Percentiles rank a stretch among this genome's conserved stretches.
These are phyloP conservation scores for Porites evermanni DNA, from an alignment of 92 coral and sea anemone genomes.

Conservation along the genomic window DNA sequence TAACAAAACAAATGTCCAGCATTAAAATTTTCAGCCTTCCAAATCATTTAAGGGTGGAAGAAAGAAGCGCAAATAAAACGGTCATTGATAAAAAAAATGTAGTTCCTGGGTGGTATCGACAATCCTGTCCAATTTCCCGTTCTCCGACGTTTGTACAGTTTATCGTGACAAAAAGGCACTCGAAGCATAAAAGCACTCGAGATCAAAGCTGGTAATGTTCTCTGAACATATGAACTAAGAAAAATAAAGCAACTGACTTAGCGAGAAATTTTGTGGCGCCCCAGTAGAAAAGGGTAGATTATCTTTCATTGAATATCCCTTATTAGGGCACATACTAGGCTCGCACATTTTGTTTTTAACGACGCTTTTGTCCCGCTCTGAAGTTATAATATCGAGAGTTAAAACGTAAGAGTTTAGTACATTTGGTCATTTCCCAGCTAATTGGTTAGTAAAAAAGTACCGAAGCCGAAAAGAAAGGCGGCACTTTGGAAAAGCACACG, in stretches of 20 bases:
- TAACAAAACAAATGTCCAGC: constrained; percentile 20
- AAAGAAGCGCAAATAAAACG: neutral
- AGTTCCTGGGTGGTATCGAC: constrained; percentile 20
- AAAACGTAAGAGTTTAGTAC: too few species aligned
- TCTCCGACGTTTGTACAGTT: neutral
- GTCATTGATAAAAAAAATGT: neutral
- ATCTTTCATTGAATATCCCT: neutral
- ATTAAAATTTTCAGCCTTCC: constrained; percentile 2
- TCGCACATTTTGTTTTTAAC: too few species aligned
- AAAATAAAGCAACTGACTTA: too few species aligned
- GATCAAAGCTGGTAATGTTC: constrained; percentile 1
- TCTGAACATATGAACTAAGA: constrained; percentile 15
- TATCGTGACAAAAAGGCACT: constrained; percentile 35
- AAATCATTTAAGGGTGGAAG: neutral
- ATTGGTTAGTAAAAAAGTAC: too few species aligned
- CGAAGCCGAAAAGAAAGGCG: too few species aligned
- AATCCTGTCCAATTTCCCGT: constrained; percentile 37
- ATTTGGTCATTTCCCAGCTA: too few species aligned
- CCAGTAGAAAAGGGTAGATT: neutral
- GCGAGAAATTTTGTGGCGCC: neutral
- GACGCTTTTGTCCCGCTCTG: too few species aligned
- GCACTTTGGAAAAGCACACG: too few species aligned
- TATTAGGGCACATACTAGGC: too few species aligned
- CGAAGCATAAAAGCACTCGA: constrained; percentile 19
- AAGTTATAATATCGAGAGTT: too few species aligned